Evolutionary conservation across 1,140 invertebrate genomes (phyloP).

Genomic region (Ceratosolen fusciceps): DNA sequence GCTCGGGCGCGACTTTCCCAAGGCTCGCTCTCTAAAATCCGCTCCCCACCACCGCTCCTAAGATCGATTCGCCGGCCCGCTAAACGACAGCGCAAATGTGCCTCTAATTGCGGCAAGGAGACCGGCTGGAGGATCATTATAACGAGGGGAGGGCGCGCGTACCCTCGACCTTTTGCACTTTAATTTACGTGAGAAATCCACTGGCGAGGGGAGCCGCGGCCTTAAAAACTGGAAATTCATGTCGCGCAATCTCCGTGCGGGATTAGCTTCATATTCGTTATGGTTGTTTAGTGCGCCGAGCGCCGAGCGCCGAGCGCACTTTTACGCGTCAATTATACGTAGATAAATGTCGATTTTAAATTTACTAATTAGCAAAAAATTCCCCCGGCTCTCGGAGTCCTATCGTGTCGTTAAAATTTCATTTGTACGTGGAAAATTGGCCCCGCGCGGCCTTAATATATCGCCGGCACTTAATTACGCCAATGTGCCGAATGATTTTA

Average conservation of each 20-base stretch:
- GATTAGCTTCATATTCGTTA: slow-evolving; percentile 41
- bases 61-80: not conserved
- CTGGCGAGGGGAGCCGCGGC: slow-evolving; percentile 38
- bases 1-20: not conserved
- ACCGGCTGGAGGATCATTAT: not conserved
- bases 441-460: not conserved
- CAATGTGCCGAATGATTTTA: not conserved
- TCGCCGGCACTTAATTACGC: not conserved
- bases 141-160: not conserved
- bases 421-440: slow-evolving; percentile 8
- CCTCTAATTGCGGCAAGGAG: slow-evolving; percentile 5
- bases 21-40: no score
- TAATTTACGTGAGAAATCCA: slow-evolving; percentile 33
- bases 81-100: not conserved
- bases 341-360: not conserved
- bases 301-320: not conserved
- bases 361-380: slow-evolving; percentile 7
- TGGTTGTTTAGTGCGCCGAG: not conserved
- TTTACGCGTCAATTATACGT: slow-evolving; percentile 10
- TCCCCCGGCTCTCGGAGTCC: no score
- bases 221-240: slow-evolving; percentile 37
- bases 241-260: slow-evolving; percentile 1
- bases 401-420: not conserved
- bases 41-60: no score
- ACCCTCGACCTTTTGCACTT: slow-evolving; percentile 39